A percentile compares a stretch with the other conserved stretches of the same genome.
These are phyloP conservation scores for Ellobium chinense DNA, from an alignment of 2,888 invertebrate species.

Conservation along the genomic window DNA sequence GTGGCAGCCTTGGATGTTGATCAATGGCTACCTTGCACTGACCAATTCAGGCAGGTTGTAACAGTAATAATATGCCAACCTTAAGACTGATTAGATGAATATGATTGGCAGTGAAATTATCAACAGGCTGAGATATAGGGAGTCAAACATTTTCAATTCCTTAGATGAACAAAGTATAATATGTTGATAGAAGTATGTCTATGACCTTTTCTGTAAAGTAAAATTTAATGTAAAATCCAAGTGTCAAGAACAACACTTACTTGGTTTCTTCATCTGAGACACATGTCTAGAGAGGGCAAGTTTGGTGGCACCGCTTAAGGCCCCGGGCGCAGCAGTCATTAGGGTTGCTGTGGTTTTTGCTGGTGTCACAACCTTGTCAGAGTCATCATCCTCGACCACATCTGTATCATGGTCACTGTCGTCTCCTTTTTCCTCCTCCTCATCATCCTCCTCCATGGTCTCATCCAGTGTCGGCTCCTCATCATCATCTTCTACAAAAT, in stretches of 20 bases:
- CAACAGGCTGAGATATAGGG: too few species aligned
- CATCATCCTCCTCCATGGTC: conserved; percentile 47
- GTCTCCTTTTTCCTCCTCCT: conserved; percentile 45
- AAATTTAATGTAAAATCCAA: background rate
- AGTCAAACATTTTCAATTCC: too few species aligned
- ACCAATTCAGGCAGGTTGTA: too few species aligned
- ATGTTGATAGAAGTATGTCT: too few species aligned
- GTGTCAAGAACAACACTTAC: background rate
- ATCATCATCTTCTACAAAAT: background rate
- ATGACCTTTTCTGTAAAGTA: too few species aligned
- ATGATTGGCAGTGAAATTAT: too few species aligned
- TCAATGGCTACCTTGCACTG: too few species aligned
- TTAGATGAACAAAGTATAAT: too few species aligned
- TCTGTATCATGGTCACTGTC: conserved; percentile 50
- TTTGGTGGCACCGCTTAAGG: conserved; percentile 6
- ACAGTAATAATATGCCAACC: too few species aligned
- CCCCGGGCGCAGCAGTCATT: conserved; percentile 32
- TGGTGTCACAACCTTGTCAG: conserved; percentile 20
- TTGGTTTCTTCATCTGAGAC: conserved; percentile 35
- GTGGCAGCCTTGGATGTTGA: too few species aligned
- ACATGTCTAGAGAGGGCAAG: conserved; percentile 32
- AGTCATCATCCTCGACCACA: conserved; percentile 50
- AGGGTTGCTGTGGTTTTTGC: conserved; percentile 8
- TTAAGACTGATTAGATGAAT: too few species aligned
- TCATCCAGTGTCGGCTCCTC: too few species aligned